Conservation (phyloP, 2,888 invertebrate species). For the Formica aserva region DNA sequence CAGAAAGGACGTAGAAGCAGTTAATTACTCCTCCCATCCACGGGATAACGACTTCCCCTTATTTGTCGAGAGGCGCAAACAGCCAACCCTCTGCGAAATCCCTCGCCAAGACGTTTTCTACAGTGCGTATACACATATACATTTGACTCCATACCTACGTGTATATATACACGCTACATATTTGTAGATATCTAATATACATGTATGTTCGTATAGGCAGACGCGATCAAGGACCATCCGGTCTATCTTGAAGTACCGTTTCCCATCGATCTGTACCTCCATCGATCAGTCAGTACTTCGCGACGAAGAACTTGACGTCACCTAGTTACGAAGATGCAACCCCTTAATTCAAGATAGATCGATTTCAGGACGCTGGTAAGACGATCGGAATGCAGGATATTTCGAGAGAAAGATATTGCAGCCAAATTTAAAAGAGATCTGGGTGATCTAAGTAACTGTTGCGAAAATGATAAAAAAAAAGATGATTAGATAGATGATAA, state of each 20-base stretch:
- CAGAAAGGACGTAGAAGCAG: constrained; percentile 79
- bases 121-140: constrained; percentile 57
- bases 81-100: constrained; percentile 80
- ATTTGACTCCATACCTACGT: constrained; percentile 19
- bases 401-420: not conserved
- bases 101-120: constrained; percentile 73
- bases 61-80: constrained; percentile 84
- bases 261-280: not conserved
- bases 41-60: constrained; percentile 84
- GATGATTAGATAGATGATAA: not conserved
- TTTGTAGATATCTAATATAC: not conserved
- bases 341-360: constrained; percentile 8
- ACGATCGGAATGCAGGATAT: not conserved
- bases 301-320: not conserved
- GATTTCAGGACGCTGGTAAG: not conserved
- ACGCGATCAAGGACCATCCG: not conserved
- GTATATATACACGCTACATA: not conserved
- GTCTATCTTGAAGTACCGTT: constrained; percentile 10
- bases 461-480: not conserved
- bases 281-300: constrained; percentile 24
- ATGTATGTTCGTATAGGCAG: not conserved
- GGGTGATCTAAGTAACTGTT: too few species aligned
- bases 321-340: constrained; percentile 34
- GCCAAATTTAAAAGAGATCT: not conserved
- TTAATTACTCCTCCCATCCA: constrained; percentile 83